These are phyloP conservation scores for Drosophila novamexicana DNA, from an alignment of 1,140 invertebrate species.

Conservation along the genomic window DNA sequence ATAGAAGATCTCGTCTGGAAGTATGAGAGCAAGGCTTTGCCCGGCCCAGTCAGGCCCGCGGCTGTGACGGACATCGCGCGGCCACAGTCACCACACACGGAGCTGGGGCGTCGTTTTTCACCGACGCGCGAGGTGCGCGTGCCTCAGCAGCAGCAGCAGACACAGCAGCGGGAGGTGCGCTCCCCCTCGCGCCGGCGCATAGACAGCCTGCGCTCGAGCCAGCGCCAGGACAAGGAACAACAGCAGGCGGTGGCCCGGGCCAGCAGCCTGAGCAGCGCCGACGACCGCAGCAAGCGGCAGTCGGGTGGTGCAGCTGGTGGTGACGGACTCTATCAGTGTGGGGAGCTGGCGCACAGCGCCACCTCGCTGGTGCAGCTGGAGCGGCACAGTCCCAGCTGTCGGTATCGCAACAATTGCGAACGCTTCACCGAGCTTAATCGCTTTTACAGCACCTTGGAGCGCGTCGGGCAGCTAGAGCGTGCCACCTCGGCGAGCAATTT, in stretches of 20 bases:
- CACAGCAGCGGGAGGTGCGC: constrained; percentile 85
- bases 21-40: constrained; percentile 64
- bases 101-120: constrained; percentile 64
- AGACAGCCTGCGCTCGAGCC: constrained; percentile 69
- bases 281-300: constrained; percentile 69
- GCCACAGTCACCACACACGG: constrained; percentile 52
- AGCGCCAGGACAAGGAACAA: constrained; percentile 73
- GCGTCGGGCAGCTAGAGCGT: constrained; percentile 92
- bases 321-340: constrained; percentile 77
- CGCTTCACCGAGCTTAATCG: constrained; percentile 94
- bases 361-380: constrained; percentile 73
- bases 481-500: constrained; percentile 89
- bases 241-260: constrained; percentile 85
- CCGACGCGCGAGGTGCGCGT: constrained; percentile 77
- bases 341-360: constrained; percentile 77
- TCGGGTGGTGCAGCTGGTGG: constrained; percentile 68
- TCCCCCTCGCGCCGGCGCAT: constrained; percentile 89
- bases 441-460: constrained; percentile 94
- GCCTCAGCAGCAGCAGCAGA: constrained; percentile 69
- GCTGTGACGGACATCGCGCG: constrained; percentile 65
- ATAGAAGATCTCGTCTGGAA: constrained; percentile 77
- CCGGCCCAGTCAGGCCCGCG: constrained; percentile 1
- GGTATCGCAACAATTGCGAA: constrained; percentile 89
- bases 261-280: constrained; percentile 87
- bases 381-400: constrained; percentile 78